Evolutionary conservation across 2,888 invertebrate species (phyloP).

Genomic region (Catotricha subobsoleta): DNA sequence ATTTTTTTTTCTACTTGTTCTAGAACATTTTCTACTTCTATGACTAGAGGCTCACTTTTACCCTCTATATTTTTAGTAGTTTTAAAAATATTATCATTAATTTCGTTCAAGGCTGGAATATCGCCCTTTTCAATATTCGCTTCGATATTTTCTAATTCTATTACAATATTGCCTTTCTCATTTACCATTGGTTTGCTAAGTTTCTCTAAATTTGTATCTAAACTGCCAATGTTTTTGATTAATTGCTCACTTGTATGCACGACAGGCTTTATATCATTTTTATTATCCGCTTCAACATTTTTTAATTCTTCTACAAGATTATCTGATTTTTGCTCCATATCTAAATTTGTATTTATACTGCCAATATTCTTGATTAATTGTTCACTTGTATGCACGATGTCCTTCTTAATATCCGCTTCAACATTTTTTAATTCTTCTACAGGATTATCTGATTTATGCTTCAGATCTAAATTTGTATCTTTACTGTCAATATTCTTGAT

Average conservation of each 20-base stretch:
- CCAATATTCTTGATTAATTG: not conserved
- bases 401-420: constrained; percentile 6
- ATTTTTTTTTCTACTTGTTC: too few relatives aligned
- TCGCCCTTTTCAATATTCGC: too few relatives aligned
- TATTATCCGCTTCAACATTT: not conserved
- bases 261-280: not conserved
- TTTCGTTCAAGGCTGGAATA: too few relatives aligned
- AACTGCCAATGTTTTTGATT: not conserved
- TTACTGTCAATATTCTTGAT: too few relatives aligned
- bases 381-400: not conserved
- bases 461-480: too few relatives aligned
- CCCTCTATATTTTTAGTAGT: too few relatives aligned
- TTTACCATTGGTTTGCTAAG: too few relatives aligned
- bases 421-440: constrained; percentile 1
- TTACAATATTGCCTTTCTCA: not conserved
- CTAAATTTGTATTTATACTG: not conserved
- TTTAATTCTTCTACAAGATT: not conserved
- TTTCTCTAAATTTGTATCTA: not conserved
- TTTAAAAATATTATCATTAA: too few relatives aligned
- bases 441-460: too few relatives aligned
- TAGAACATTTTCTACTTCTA: too few relatives aligned
- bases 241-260: not conserved
- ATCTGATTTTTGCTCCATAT: not conserved
- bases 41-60: too few relatives aligned
- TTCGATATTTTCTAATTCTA: not conserved